phyloP scores from a whole-genome alignment of 2,113 vertebrate genomes.

The Nesoenas mayeri region DNA sequence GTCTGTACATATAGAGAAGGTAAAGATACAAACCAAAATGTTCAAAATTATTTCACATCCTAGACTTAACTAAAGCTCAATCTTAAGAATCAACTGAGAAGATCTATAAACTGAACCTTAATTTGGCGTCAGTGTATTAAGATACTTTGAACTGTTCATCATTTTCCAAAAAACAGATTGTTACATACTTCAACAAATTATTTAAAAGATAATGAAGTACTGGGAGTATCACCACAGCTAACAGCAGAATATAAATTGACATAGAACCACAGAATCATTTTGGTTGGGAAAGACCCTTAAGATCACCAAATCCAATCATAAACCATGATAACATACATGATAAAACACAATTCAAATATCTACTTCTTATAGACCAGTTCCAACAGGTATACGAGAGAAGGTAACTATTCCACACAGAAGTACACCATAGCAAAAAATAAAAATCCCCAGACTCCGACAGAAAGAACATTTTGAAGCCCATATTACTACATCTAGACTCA shows the following conservation, averaged over 20 bases:
- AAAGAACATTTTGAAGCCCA: background rate
- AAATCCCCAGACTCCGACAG: background rate
- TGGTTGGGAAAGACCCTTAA: background rate
- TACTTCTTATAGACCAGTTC: background rate
- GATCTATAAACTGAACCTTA: background rate
- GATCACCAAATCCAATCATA: background rate
- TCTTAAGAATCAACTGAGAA: background rate
- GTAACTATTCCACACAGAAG: background rate
- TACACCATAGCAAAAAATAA: background rate
- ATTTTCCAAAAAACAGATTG: background rate
- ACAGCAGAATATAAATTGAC: background rate
- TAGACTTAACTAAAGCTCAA: background rate
- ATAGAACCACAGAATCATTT: background rate
- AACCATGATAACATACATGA: background rate
- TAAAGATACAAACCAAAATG: background rate
- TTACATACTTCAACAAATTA: background rate
- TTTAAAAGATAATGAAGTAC: background rate
- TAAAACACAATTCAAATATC: background rate
- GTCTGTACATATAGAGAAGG: background rate
- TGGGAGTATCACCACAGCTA: background rate
- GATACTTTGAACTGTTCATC: background rate
- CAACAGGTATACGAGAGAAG: background rate
- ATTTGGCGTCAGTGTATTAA: background rate
- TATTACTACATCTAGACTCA: background rate
- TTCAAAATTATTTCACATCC: background rate